Base-by-base conservation (phyloP, 2,113 vertebrate genomes). In the Pardalotus punctatus region DNA sequence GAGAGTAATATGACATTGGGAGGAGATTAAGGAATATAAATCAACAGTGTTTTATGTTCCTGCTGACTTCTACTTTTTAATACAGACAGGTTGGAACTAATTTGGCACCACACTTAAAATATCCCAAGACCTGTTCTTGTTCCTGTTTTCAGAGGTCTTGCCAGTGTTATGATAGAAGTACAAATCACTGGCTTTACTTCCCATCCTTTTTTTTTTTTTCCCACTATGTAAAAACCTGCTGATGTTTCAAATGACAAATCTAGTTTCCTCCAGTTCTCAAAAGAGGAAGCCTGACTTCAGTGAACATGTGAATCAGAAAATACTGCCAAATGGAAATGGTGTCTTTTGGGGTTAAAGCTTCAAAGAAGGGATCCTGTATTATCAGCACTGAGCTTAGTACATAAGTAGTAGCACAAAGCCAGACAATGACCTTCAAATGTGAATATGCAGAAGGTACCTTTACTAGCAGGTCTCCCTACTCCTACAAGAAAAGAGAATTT, bases 271-370 rank as follows among this genome's bases (percentile, higher is more conserved):
- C 76, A 81, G 88, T 62, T 96, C 71, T 87, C 43, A 77, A 95
- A 96, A 97, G 91, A 93, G 94, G 95, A 97, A 97, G 90, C 69
- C 57, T 86, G 62, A 57, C 60, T 91, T 89, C 61, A 86, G 71
- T 79, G 84, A 82, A 78, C 88, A 81, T 88, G 88, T 90, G 91
- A 95, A 86, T 91, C 48, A 86, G 62, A 82, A 65, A 27, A 33
- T 60, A 53, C 87, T 96, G 88, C 88, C 81, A 92, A 91, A 81
- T 83, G 70, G 54, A 96, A 93, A 86, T 29, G 53, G 65, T 91
- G 57, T 62, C 65, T 93, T 95, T 84, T 60, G 7, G 76, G 91
- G 62, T 43, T 60, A 71, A 83, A 83, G 5, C 51, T 88, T 88
- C 78, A 60, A 78, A 84, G 62, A 70, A 64, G 27, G 38, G 47